Conservation (phyloP, 1,140 invertebrate species). For the Laupala kohalensis region DNA sequence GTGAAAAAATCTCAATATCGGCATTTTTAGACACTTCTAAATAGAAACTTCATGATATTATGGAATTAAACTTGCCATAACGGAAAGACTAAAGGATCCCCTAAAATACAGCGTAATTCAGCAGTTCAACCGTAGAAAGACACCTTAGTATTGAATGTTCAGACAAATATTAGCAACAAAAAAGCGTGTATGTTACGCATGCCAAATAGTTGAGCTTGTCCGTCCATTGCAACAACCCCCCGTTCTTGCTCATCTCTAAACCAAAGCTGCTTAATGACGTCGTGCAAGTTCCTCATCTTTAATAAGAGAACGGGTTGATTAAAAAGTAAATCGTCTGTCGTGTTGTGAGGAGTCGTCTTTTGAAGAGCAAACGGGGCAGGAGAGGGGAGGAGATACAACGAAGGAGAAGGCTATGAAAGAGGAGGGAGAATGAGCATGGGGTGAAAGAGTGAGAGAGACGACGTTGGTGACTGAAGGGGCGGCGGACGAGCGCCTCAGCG, state of each 20-base stretch:
- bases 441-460: not conserved
- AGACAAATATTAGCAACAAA: too few relatives aligned
- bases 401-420: not conserved
- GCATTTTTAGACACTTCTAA: too few relatives aligned
- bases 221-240: not conserved
- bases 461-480: not conserved
- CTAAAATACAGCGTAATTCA: too few relatives aligned
- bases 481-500: not conserved
- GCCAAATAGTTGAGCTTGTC: too few relatives aligned
- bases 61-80: too few relatives aligned
- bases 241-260: not conserved
- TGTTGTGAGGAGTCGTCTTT: not conserved
- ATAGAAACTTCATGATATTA: too few relatives aligned
- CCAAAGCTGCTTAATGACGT: conserved; percentile 8
- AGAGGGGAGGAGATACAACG: too few relatives aligned
- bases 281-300: conserved; percentile 6
- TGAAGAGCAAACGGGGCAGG: not conserved
- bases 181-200: too few relatives aligned
- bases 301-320: conserved; percentile 8
- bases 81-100: too few relatives aligned
- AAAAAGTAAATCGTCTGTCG: conserved; percentile 10
- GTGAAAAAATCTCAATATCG: too few relatives aligned
- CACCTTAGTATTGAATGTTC: too few relatives aligned
- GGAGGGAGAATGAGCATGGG: not conserved
- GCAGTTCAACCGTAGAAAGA: too few relatives aligned